phyloP scores from a whole-genome alignment of 2,113 vertebrate species.

The Lanius collurio region DNA sequence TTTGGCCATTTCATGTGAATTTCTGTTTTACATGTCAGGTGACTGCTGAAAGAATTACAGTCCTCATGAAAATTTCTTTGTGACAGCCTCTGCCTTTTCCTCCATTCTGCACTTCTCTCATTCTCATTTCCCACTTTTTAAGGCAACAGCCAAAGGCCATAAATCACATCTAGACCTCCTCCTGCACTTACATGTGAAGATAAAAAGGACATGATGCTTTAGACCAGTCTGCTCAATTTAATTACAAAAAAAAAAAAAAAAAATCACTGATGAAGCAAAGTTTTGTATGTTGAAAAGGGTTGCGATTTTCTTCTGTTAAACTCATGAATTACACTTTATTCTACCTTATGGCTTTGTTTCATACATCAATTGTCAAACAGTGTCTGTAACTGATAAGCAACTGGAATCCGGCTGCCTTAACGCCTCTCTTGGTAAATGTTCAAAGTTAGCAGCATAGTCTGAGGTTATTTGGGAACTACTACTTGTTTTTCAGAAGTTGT shows the following conservation, averaged over 20 bases:
- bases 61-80: background rate
- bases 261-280: background rate
- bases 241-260: background rate
- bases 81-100: background rate
- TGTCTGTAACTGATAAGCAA: background rate
- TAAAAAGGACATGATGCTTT: background rate
- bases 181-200: background rate
- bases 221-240: background rate
- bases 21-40: background rate
- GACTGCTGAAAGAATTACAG: background rate
- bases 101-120: background rate
- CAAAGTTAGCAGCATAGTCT: background rate
- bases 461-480: background rate
- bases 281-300: background rate
- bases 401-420: background rate
- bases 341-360: background rate
- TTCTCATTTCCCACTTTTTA: background rate
- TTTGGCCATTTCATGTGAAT: background rate
- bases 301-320: background rate
- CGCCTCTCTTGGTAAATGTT: background rate
- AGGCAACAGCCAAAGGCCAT: background rate
- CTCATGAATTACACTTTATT: background rate
- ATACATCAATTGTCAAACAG: background rate
- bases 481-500: background rate
- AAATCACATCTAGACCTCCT: background rate